Evolutionary conservation across 1,140 invertebrate species (phyloP).

Genomic region (Brachionus rubens): DNA sequence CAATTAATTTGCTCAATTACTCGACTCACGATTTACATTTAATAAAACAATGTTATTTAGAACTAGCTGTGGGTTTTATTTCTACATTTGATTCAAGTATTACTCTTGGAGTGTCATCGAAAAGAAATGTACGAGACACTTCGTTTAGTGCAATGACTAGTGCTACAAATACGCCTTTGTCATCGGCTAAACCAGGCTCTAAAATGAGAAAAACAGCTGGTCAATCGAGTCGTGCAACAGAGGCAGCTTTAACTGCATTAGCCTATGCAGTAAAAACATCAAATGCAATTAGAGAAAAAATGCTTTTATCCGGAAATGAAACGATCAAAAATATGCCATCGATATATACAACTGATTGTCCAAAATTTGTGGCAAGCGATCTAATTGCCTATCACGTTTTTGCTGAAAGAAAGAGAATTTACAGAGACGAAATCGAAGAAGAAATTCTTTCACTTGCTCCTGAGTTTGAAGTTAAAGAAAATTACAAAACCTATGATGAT

Average conservation of each 20-base stretch:
- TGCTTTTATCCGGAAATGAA: conserved; percentile 19
- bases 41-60: conserved; percentile 36
- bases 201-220: not conserved
- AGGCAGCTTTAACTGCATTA: conserved; percentile 27
- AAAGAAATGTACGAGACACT: not conserved
- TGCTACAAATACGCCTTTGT: not conserved
- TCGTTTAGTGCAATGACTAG: not conserved
- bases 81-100: conserved; percentile 27
- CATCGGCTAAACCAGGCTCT: not conserved
- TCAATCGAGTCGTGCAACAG: conserved; percentile 3
- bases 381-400: conserved; percentile 25
- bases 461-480: conserved; percentile 6
- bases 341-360: not conserved
- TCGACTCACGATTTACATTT: conserved; percentile 4
- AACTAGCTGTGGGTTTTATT: conserved; percentile 31
- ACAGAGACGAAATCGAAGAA: conserved; percentile 35
- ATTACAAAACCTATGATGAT: conserved; percentile 41
- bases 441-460: conserved; percentile 34
- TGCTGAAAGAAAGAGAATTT: conserved; percentile 15
- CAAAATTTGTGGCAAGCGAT: conserved; percentile 17
- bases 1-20: conserved; percentile 10
- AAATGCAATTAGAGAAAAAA: conserved; percentile 29
- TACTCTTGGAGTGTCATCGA: not conserved
- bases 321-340: conserved; percentile 11
- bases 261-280: conserved; percentile 7